Conservation (phyloP, 2,797 vertebrate species). For the Pterois miles region DNA sequence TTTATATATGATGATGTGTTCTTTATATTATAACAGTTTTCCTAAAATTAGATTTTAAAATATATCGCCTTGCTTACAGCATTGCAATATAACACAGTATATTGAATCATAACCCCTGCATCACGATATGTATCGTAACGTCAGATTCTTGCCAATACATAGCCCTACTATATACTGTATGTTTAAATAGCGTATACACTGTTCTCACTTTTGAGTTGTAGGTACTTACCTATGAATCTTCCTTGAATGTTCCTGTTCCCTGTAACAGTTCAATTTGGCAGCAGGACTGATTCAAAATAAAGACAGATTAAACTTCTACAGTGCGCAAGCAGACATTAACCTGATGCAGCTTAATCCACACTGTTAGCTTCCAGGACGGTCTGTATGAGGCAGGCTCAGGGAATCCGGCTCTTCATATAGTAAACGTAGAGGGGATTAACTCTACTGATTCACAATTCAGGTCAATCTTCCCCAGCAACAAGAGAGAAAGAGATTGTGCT, state of each 20-base stretch:
- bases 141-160: too few relatives aligned
- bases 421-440: slow-evolving; percentile 79
- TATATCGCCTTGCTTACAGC: too few relatives aligned
- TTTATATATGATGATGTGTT: too few relatives aligned
- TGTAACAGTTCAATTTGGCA: background rate
- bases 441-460: slow-evolving; percentile 77
- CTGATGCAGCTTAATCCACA: slow-evolving; percentile 58
- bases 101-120: too few relatives aligned
- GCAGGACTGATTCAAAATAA: slow-evolving; percentile 9
- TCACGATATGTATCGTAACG: too few relatives aligned
- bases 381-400: slow-evolving; percentile 37
- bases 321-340: slow-evolving; percentile 13
- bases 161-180: too few relatives aligned
- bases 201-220: background rate
- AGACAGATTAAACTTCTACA: slow-evolving; percentile 18
- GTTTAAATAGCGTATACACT: background rate
- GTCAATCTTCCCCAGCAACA: slow-evolving; percentile 76
- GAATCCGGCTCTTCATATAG: slow-evolving; percentile 65
- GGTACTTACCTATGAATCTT: background rate
- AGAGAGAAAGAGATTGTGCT: slow-evolving; percentile 62
- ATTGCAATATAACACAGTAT: too few relatives aligned
- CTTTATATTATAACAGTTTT: too few relatives aligned
- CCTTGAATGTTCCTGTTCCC: background rate
- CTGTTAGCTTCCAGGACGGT: slow-evolving; percentile 44
- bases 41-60: too few relatives aligned